These are phyloP conservation scores for Chymomyza procnemis DNA, from an alignment of 2,888 invertebrate genomes.

Conservation along the genomic window DNA sequence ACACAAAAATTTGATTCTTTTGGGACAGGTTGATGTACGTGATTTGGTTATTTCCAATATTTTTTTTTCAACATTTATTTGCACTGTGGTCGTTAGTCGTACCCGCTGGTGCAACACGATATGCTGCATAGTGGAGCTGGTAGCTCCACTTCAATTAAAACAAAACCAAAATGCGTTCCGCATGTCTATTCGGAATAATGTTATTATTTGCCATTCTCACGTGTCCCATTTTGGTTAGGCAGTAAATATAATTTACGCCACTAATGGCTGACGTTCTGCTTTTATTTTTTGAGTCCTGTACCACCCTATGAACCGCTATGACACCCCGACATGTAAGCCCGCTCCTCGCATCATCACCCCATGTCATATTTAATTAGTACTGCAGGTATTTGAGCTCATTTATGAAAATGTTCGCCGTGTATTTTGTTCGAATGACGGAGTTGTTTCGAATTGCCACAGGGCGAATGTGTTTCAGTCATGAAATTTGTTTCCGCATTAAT, in stretches of 20 bases:
- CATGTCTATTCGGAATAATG: slow-evolving; percentile 21
- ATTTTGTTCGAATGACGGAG: slow-evolving; percentile 1
- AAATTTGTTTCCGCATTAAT: slow-evolving; percentile 6
- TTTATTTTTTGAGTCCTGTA: neutral
- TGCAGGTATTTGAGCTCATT: slow-evolving; percentile 20
- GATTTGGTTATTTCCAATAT: slow-evolving; percentile 1
- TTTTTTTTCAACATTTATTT: neutral
- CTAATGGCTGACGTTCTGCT: slow-evolving; percentile 27
- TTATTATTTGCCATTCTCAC: slow-evolving; percentile 24
- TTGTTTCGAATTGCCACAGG: slow-evolving; percentile 1
- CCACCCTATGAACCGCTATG: neutral
- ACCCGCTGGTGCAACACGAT: neutral
- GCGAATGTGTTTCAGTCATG: slow-evolving; percentile 25
- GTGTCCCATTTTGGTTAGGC: slow-evolving; percentile 19
- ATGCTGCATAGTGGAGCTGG: neutral
- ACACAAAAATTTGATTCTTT: neutral
- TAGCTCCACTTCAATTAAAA: slow-evolving; percentile 17
- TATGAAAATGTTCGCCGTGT: slow-evolving; percentile 8
- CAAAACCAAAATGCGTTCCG: slow-evolving; percentile 10
- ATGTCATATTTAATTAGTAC: slow-evolving; percentile 25
- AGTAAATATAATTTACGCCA: slow-evolving; percentile 27
- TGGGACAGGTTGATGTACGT: neutral
- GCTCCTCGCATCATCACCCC: neutral
- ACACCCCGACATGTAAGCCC: neutral
- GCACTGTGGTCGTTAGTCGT: neutral